Base-by-base conservation (phyloP, 2,113 vertebrate genomes). In the Sapajus apella region DNA sequence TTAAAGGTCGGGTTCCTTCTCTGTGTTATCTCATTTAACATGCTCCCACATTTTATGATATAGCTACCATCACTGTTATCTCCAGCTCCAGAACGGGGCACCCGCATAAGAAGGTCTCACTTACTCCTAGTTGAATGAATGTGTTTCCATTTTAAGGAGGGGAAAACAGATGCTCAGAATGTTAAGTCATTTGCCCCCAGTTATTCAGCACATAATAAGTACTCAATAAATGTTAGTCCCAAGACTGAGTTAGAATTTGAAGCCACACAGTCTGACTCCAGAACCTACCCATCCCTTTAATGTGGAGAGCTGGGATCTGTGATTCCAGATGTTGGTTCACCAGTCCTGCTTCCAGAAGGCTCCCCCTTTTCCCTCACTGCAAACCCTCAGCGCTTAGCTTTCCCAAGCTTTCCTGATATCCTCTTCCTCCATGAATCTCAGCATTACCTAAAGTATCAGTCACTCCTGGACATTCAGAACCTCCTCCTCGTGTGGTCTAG, bases 311-410 rank as follows among this genome's bases (percentile, higher is more conserved):
- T 40, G 17, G 7, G 3, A 16, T 11, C 47, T 20, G 80, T 25
- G 75, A 20, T 5, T 20, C 72, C 18, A 43, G 16, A 75, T 52
- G n/a, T n/a, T 32, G 72, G n/a, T 40, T 70, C 11, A 25, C 35
- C 40, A 1, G 0, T 25, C 25, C 58, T 10, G 4, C 50, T 79
- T 76, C 35, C 10, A 66, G n/a, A 75, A 58, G 11, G 10, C 16
- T 27, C 13, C 27, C 35, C 6, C 35, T 30, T 50, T 43, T 55
- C 21, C 27, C 32, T 43, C 52, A 9, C 3, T 14, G n/a, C n/a
- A 52, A 12, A 30, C 7, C 1, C 13, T 0, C 3, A 21, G 14
- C 10, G 12, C 13, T 12, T 27, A 25, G 21, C 61, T 80, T 58
- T 61, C n/a, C 80, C 37, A n/a, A 6, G 17, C 43, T 37, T 45